Evolutionary conservation across 2,113 vertebrate genomes (phyloP).

Genomic region (Trogon surrucura): DNA sequence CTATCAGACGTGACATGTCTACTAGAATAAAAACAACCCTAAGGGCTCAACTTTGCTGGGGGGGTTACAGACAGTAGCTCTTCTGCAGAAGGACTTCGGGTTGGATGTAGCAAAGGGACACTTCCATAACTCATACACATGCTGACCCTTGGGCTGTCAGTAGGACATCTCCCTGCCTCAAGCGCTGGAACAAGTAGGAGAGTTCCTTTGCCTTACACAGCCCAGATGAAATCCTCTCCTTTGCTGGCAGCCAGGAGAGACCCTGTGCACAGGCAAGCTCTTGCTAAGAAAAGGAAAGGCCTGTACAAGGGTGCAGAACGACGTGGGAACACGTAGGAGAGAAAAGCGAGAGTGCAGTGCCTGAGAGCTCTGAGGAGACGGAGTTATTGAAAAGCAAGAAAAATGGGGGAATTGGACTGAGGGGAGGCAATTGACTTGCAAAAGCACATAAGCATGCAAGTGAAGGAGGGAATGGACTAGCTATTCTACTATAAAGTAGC

Average conservation of each 20-base stretch:
- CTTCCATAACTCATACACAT: neutral
- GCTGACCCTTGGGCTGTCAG: neutral
- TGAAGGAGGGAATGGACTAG: neutral
- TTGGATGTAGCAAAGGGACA: neutral
- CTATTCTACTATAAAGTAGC: neutral
- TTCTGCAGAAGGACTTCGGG: neutral
- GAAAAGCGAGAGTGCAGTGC: neutral
- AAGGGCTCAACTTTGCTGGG: neutral
- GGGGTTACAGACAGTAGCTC: neutral
- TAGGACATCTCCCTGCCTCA: neutral
- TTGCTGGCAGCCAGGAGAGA: neutral
- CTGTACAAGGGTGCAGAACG: neutral
- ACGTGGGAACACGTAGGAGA: neutral
- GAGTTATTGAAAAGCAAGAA: neutral
- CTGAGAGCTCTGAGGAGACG: neutral
- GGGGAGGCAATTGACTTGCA: neutral
- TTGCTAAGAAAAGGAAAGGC: neutral
- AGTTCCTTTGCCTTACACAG: neutral
- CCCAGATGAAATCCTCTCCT: neutral
- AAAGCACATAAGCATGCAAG: neutral
- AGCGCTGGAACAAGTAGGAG: neutral
- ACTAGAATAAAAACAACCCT: constrained; percentile 54
- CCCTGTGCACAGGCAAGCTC: neutral
- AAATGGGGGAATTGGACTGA: neutral
- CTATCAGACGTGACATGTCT: constrained; percentile 63